A percentile compares a stretch with the other conserved stretches of the same genome.
phyloP scores from a whole-genome alignment of 2,888 invertebrate species.

The Atethmia centrago region DNA sequence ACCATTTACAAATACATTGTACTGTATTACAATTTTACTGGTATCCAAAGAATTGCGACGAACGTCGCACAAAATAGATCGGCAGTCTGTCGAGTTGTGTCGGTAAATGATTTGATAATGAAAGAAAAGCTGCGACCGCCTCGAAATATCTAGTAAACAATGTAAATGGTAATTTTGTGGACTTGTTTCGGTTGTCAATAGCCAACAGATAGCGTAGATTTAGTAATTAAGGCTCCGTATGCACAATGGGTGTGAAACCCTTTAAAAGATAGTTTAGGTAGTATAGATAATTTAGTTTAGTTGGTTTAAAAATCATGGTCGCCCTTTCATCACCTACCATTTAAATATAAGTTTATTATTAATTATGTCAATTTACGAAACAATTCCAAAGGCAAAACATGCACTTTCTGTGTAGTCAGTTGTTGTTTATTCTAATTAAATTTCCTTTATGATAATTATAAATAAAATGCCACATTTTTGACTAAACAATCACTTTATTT shows the following conservation, averaged over 20 bases:
- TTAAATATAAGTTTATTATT: background rate
- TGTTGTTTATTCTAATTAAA: background rate
- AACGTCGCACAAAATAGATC: no score
- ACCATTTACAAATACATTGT: no score
- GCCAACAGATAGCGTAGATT: background rate
- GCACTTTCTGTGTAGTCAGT: background rate
- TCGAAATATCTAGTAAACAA: background rate
- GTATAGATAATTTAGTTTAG: background rate
- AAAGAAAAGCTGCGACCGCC: no score
- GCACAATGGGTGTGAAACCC: no score
- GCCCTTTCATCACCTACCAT: background rate
- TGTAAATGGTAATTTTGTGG: constrained; percentile 1
- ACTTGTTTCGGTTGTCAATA: background rate
- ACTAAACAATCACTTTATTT: constrained; percentile 34
- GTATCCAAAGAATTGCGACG: no score
- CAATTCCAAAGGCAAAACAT: background rate
- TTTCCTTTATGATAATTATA: background rate
- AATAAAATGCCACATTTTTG: constrained; percentile 33
- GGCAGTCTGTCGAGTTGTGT: no score
- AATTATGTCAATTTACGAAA: background rate
- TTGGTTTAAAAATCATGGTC: background rate
- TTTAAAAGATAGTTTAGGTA: background rate
- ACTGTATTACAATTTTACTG: no score
- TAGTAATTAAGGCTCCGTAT: background rate
- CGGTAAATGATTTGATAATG: no score